A percentile compares a stretch with the other conserved stretches of the same genome.
Evolutionary conservation across 2,888 invertebrate genomes (phyloP).

Genomic region (Mamestra brassicae): DNA sequence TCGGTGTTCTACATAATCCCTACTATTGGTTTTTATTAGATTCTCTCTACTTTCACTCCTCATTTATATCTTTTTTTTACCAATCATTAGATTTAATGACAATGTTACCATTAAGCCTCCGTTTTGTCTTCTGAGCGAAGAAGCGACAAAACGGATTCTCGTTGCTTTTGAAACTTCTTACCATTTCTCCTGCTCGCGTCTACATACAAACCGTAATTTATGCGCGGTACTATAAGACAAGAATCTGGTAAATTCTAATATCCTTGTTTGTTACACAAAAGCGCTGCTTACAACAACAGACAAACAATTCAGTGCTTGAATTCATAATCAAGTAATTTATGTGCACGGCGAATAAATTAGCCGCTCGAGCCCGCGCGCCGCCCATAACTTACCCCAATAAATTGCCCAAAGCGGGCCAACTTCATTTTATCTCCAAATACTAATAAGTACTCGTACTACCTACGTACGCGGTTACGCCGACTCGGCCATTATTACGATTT

Average conservation of each 20-base stretch:
- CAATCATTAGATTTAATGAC: constrained; percentile 76
- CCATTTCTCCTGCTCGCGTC: constrained; percentile 50
- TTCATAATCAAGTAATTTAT: constrained; percentile 91
- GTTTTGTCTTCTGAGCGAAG: constrained; percentile 30
- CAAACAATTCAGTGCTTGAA: constrained; percentile 90
- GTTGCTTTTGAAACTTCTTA: constrained; percentile 30
- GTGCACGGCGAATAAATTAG: constrained; percentile 91
- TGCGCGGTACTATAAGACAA: constrained; percentile 76
- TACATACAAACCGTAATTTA: constrained; percentile 70
- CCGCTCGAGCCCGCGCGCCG: constrained; percentile 89
- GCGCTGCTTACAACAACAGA: constrained; percentile 88
- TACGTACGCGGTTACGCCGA: constrained; percentile 81
- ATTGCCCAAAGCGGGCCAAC: constrained; percentile 90
- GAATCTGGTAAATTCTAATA: constrained; percentile 83
- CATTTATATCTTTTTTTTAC: constrained; percentile 73
- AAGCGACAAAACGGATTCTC: constrained; percentile 30
- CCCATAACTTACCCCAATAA: constrained; percentile 91
- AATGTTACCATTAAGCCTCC: constrained; percentile 49
- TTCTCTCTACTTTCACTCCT: constrained; percentile 82
- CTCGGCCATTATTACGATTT: constrained; percentile 81
- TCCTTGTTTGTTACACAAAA: constrained; percentile 88
- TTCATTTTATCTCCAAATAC: constrained; percentile 91
- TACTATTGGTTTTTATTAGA: constrained; percentile 88
- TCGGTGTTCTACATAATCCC: constrained; percentile 88
- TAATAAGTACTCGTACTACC: constrained; percentile 88